Conservation (phyloP, 2,113 vertebrate species). For the Saimiri boliviensis region DNA sequence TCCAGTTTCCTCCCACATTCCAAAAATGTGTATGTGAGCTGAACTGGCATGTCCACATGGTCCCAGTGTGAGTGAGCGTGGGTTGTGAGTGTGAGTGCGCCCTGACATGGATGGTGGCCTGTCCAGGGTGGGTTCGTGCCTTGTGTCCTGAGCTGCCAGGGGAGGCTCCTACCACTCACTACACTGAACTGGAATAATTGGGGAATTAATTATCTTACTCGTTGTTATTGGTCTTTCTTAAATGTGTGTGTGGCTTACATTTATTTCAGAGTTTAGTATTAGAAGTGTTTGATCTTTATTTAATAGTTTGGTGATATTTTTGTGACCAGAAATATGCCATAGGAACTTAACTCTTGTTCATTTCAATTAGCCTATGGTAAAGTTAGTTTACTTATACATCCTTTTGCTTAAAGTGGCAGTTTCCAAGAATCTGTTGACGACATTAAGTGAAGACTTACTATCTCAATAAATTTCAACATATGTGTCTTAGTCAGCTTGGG, state of each 20-base stretch:
- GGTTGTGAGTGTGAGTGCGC: not conserved
- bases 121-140: not conserved
- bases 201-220: not conserved
- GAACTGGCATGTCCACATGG: not conserved
- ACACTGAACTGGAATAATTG: not conserved
- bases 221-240: too few species aligned
- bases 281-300: too few species aligned
- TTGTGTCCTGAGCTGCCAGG: not conserved
- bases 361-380: too few species aligned
- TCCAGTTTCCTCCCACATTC: not conserved
- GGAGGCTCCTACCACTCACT: not conserved
- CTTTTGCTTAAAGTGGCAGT: too few species aligned
- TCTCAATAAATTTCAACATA: slow-evolving; percentile 21
- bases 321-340: too few species aligned
- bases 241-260: too few species aligned
- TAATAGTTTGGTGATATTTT: too few species aligned
- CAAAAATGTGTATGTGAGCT: not conserved
- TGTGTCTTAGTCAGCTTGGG: not conserved
- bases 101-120: not conserved
- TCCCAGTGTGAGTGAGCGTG: not conserved
- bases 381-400: too few species aligned
- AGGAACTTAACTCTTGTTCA: too few species aligned
- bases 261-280: too few species aligned
- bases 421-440: too few species aligned
- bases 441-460: too few species aligned